Evolutionary conservation across 2,113 vertebrate species (phyloP).

Genomic region (Megaleporinus macrocephalus): DNA sequence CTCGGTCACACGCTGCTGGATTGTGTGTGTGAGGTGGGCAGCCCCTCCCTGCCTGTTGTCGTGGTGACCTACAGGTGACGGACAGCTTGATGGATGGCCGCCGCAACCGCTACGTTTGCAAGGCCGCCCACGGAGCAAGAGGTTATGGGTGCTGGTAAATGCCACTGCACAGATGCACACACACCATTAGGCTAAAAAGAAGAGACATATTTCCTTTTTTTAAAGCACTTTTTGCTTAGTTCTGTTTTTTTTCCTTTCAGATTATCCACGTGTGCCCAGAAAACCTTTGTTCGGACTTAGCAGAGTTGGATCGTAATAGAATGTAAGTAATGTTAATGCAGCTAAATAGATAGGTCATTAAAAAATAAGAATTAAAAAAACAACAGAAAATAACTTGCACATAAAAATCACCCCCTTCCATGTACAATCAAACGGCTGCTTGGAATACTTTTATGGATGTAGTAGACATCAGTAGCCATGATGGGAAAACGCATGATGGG

Average conservation of each 20-base stretch:
- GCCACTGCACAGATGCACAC: constrained; percentile 23
- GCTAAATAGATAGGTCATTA: too few species aligned
- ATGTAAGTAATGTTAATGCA: too few species aligned
- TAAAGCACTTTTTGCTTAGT: neutral
- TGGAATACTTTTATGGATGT: too few species aligned
- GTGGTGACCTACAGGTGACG: constrained; percentile 41
- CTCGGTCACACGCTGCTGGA: neutral
- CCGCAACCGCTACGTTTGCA: neutral
- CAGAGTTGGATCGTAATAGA: too few species aligned
- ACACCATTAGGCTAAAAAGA: neutral
- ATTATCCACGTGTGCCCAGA: too few species aligned
- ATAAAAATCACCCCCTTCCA: too few species aligned
- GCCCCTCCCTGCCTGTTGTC: constrained; percentile 42
- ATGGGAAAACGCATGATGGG: too few species aligned
- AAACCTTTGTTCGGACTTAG: too few species aligned
- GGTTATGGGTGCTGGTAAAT: constrained; percentile 48
- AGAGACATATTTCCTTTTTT: neutral
- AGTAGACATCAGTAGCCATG: too few species aligned
- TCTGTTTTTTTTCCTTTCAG: neutral
- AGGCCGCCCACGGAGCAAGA: constrained; percentile 23
- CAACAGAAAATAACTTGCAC: too few species aligned
- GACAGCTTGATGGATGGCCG: constrained; percentile 46
- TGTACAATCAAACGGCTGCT: too few species aligned
- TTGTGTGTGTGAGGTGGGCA: constrained; percentile 9
- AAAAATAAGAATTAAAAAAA: too few species aligned